These are phyloP conservation scores for Tragelaphus buxtoni DNA, from an alignment of 2,113 vertebrate species.

Conservation along the genomic window DNA sequence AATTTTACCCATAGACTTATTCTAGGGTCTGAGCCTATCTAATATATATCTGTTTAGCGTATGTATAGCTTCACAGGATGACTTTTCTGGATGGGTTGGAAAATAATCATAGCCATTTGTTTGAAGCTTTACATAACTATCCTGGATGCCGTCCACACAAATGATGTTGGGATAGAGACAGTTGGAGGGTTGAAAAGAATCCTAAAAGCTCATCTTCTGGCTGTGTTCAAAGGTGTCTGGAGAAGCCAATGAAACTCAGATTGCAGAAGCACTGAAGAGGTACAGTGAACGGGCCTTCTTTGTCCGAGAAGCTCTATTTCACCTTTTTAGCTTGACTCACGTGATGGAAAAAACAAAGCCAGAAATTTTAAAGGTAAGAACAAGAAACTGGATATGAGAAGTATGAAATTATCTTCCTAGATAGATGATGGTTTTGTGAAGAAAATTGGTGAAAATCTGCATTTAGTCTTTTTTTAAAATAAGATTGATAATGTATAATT, in stretches of 20 bases:
- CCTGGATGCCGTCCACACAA: neutral
- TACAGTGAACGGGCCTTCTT: slow-evolving; percentile 98
- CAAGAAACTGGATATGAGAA: slow-evolving; percentile 2
- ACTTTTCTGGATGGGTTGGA: neutral
- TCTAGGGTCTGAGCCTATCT: neutral
- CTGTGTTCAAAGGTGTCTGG: slow-evolving; percentile 90
- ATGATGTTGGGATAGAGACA: neutral
- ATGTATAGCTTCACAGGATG: neutral
- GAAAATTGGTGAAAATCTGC: slow-evolving; percentile 3
- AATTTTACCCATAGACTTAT: neutral
- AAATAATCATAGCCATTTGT: neutral
- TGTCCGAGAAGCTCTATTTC: slow-evolving; percentile 96
- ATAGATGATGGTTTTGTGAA: slow-evolving; percentile 30
- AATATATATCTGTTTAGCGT: neutral
- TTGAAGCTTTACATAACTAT: neutral
- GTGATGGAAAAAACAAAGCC: slow-evolving; percentile 97
- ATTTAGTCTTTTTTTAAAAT: slow-evolving; percentile 11
- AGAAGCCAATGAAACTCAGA: slow-evolving; percentile 97
- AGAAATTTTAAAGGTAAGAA: slow-evolving; percentile 95
- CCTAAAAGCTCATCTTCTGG: slow-evolving; percentile 34
- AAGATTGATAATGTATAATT: neutral
- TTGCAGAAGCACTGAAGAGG: slow-evolving; percentile 94
- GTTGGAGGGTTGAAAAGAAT: neutral
- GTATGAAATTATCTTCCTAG: neutral
- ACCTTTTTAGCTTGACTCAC: slow-evolving; percentile 96